These are phyloP conservation scores for Periplaneta americana DNA, from an alignment of 1,140 invertebrate genomes.

Conservation along the genomic window DNA sequence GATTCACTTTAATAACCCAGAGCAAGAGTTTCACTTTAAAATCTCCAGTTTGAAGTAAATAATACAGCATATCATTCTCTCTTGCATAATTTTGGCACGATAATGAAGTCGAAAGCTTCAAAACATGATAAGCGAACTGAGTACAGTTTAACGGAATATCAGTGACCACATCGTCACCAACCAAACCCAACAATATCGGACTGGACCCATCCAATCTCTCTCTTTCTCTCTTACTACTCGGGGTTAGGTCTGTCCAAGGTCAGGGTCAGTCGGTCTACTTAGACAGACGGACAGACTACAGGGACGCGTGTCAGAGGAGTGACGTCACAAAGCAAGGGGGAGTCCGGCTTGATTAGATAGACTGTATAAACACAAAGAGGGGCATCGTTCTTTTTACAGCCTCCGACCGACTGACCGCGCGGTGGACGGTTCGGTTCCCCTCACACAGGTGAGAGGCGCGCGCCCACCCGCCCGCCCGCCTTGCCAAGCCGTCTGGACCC, in stretches of 20 bases:
- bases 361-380: background rate
- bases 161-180: background rate
- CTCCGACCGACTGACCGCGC: background rate
- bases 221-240: background rate
- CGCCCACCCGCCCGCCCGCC: background rate
- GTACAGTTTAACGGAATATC: background rate
- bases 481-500: no score
- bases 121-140: background rate
- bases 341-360: background rate
- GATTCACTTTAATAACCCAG: no score
- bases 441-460: background rate
- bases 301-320: background rate
- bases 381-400: background rate
- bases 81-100: background rate
- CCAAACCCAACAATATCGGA: background rate
- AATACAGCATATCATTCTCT: no score
- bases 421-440: background rate
- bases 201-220: background rate
- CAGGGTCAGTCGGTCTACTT: background rate
- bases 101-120: background rate
- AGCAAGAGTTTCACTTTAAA: no score
- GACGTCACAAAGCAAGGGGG: background rate
- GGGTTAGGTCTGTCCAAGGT: background rate
- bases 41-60: no score
- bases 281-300: background rate